Evolutionary conservation across 1,140 invertebrate genomes (phyloP), one percentile per base, ranked within the genome.

Genomic region (Mercenaria mercenaria): DNA sequence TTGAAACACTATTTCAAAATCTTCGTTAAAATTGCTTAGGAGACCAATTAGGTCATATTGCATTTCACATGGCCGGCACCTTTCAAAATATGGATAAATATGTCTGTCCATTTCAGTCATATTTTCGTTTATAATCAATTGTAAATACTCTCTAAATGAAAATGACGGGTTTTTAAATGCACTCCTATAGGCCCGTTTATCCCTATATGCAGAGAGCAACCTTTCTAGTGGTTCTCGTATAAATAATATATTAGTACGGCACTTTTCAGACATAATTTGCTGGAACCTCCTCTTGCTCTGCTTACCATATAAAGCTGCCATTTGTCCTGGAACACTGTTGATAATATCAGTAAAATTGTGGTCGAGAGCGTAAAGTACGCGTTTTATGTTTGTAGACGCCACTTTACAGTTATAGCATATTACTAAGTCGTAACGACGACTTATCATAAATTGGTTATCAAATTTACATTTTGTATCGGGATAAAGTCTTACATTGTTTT

Each of bases 51-150:
- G 20, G 29, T 69, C 29, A 34, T 69, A 69, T 37, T 69, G 4
- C 64, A 69, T 34, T 34, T 69, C 64, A 69, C 64, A 69, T 10
- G 64, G 64, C 11, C 64, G 64, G n/a, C 64, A 69, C 29, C 64
- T 10, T 34, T 69, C 64, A 20, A 34, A 69, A 69, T 69, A 69
- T 69, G 64, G 64, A 34, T 69, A 69, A 32, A 37, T 69, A 37
- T 69, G 64, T 34, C 29, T 32, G 34, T 69, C 32, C 64, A 32
- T 69, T 32, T 69, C 6, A 15, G 3, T 34, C 1, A 20, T 34
- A 18, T 29, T 29, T 69, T 6, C 13, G 2, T 69, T 10, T 37
- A 69, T 32, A 32, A 32, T 4, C 11, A 32, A 26, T n/a, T 32
- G 64, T 37, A 69, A 69, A 34, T 32, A 69, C 11, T 69, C 26